Conservation (phyloP, 2,888 invertebrate species). For the Epinotia bilunana region DNA sequence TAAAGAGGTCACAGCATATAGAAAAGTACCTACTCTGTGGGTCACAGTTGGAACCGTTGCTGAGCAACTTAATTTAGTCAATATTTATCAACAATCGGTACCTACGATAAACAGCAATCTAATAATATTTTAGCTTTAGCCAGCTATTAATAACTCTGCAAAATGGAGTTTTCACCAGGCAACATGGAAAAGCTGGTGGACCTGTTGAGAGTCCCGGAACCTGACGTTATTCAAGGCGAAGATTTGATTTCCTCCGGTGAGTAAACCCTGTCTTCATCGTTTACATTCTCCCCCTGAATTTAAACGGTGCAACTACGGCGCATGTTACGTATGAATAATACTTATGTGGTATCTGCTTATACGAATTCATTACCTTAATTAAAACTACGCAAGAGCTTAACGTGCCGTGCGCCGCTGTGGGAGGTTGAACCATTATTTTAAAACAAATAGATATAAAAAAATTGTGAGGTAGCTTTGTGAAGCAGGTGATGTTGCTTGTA, state of each 20-base stretch:
- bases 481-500: constrained; percentile 49
- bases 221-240: constrained; percentile 75
- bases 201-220: constrained; percentile 70
- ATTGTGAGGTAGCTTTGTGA: too few relatives aligned
- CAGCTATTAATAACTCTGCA: constrained; percentile 31
- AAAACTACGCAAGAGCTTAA: too few relatives aligned
- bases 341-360: too few relatives aligned
- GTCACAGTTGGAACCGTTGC: background rate
- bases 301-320: too few relatives aligned
- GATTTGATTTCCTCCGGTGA: constrained; percentile 66
- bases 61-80: constrained; percentile 33
- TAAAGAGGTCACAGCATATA: too few relatives aligned
- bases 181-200: constrained; percentile 69
- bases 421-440: too few relatives aligned
- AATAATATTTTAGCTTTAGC: background rate
- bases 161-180: constrained; percentile 65
- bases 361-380: too few relatives aligned
- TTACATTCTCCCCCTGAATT: too few relatives aligned
- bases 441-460: too few relatives aligned
- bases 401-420: too few relatives aligned
- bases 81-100: constrained; percentile 18
- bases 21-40: too few relatives aligned
- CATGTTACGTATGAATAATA: too few relatives aligned
- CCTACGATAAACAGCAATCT: background rate
- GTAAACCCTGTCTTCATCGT: background rate